Conservation (phyloP, 2,797 vertebrate species). For the Myotis myotis region DNA sequence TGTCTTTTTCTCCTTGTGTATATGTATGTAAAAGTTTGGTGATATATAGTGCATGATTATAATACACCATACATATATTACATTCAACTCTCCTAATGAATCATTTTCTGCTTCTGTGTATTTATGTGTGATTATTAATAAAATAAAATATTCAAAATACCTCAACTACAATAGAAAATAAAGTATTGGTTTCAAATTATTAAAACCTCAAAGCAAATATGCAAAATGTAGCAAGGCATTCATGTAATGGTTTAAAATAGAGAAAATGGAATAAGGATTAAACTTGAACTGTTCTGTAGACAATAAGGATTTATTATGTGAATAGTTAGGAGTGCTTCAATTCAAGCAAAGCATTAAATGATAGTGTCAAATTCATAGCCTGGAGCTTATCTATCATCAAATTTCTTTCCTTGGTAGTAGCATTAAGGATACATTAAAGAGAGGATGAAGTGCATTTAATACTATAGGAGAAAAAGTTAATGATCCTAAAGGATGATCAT, state of each 20-base stretch:
- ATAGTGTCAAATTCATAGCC: slow-evolving; percentile 22
- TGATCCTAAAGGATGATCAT: slow-evolving; percentile 61
- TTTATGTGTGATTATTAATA: neutral
- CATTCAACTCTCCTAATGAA: neutral
- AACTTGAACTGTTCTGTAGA: slow-evolving; percentile 33
- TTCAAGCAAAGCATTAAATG: slow-evolving; percentile 59
- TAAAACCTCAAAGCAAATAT: slow-evolving; percentile 24
- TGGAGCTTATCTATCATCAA: slow-evolving; percentile 41
- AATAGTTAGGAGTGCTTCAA: slow-evolving; percentile 36
- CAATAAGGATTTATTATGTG: slow-evolving; percentile 50
- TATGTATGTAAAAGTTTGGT: neutral
- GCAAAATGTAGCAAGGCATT: neutral
- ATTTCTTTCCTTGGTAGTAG: neutral
- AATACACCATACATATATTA: neutral
- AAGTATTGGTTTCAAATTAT: slow-evolving; percentile 28
- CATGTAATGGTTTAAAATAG: slow-evolving; percentile 38
- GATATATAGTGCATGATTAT: neutral
- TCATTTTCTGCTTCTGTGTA: neutral
- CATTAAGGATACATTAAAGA: slow-evolving; percentile 42
- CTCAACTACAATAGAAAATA: slow-evolving; percentile 48
- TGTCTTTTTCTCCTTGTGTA: neutral
- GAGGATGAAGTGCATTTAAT: slow-evolving; percentile 48
- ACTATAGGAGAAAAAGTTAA: slow-evolving; percentile 57
- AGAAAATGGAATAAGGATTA: slow-evolving; percentile 61
- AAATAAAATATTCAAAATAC: neutral